Percentiles rank a stretch among this genome's conserved stretches.
phyloP scores from a whole-genome alignment of 1,140 invertebrate species.

The Drosophila nikananu region DNA sequence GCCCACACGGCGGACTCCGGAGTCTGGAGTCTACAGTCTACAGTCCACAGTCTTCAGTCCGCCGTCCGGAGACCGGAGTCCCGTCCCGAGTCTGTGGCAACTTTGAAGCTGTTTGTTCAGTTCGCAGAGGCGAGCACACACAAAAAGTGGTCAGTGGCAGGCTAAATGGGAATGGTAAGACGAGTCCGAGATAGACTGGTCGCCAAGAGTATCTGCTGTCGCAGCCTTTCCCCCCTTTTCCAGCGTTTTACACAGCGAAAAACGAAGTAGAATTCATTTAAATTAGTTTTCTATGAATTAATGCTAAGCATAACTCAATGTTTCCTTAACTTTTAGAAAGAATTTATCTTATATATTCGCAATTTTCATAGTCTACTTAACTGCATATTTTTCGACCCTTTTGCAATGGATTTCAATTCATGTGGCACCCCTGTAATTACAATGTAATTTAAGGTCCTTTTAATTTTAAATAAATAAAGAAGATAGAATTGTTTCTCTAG shows the following conservation, averaged over 20 bases:
- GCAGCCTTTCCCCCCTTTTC: not conserved
- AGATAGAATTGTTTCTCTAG: too few species aligned
- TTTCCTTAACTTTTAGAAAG: too few species aligned
- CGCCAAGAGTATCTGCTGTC: conserved; percentile 41
- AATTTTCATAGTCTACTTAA: too few species aligned
- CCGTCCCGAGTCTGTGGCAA: conserved; percentile 46
- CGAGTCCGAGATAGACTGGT: conserved; percentile 65
- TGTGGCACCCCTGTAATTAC: too few species aligned
- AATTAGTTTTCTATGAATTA: too few species aligned
- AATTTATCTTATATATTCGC: too few species aligned
- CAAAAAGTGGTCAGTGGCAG: conserved; percentile 70
- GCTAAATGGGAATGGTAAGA: conserved; percentile 67
- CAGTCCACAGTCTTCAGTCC: not conserved
- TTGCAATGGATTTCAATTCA: too few species aligned
- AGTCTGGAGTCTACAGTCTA: not conserved
- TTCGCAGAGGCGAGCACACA: conserved; percentile 43
- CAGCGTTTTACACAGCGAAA: conserved; percentile 6
- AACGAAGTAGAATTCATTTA: too few species aligned
- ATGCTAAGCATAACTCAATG: too few species aligned
- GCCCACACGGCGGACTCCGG: conserved; percentile 63
- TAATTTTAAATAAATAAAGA: too few species aligned
- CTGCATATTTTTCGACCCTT: too few species aligned
- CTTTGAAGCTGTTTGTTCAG: conserved; percentile 69
- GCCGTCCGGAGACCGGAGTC: not conserved
- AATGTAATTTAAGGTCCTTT: too few species aligned